Percentiles rank a stretch among this genome's conserved stretches.
Conservation (phyloP, 2,797 vertebrate genomes). For the Amblyopsis hoosieri region DNA sequence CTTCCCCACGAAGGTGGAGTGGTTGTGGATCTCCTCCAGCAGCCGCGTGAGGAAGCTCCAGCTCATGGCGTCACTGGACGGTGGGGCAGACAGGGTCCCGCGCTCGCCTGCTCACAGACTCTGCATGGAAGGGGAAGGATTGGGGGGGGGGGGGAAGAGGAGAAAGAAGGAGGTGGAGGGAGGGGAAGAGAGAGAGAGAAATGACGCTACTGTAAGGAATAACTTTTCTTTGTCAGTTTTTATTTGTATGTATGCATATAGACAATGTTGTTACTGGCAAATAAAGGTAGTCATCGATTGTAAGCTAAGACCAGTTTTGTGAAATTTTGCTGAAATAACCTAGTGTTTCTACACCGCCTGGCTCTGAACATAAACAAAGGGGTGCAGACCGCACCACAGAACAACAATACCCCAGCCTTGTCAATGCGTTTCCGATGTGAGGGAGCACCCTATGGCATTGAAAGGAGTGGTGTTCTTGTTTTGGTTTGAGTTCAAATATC, state of each 20-base stretch:
- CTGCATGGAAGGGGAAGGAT: constrained; percentile 42
- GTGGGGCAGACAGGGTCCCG: constrained; percentile 83
- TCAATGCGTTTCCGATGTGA: too few species aligned
- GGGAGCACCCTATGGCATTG: too few species aligned
- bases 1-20: constrained; percentile 98
- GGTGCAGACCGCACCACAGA: too few species aligned
- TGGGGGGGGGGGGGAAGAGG: not conserved
- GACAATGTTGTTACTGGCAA: constrained; percentile 18
- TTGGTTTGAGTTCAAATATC: too few species aligned
- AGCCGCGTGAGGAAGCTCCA: constrained; percentile 99
- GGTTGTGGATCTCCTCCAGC: constrained; percentile 99
- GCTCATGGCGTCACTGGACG: constrained; percentile 91
- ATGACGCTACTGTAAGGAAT: not conserved
- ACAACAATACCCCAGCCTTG: too few species aligned
- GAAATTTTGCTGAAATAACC: too few species aligned
- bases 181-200: constrained; percentile 15
- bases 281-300: constrained; percentile 4
- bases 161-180: not conserved
- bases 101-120: constrained; percentile 83
- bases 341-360: too few species aligned
- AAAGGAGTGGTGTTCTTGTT: too few species aligned
- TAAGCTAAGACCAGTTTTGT: too few species aligned
- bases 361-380: too few species aligned
- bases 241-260: too few species aligned
- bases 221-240: too few species aligned